Evolutionary conservation across 2,888 invertebrate genomes (phyloP), one percentile per base, ranked within the genome.

Genomic region (Chymomyza procnemis): DNA sequence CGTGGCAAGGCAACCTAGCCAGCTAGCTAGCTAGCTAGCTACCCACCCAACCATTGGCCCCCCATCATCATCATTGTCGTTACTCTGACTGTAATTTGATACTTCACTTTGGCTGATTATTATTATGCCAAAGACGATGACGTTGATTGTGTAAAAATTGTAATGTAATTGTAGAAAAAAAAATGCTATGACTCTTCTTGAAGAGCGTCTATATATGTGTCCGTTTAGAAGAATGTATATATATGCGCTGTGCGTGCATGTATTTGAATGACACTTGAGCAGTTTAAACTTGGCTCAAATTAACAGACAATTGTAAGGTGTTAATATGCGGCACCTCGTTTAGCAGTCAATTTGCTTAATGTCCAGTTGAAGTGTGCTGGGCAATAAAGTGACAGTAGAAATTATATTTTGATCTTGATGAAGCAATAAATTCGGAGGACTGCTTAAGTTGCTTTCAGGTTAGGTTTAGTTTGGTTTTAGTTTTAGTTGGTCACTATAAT

Each of bases 91-190:
- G 84, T 87, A 84, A 87, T 84, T 87, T 84, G 88, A 84, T 84
- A 87, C 84, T 84, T 80, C 81, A 87, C 84, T 87, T 84, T 86
- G 79, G 67, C 81, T 87, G 84, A 84, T 87, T 84, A 87, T 84
- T 85, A 84, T 83, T 41, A 41, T 41, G 34, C 34, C 34, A 76
- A 73, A 75, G 84, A 76, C 76, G 85, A 82, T 76, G 87, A 84
- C 79, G 79, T 79, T 81, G 87, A 87, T 83, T 83, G 82, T 87
- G 80, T 77, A 85, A 87, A 83, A 83, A 83, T 82, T 85, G 87
- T 85, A 87, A 83, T 83, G 82, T 83, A 83, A 83, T 83, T 83
- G 87, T 71, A 63, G 67, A 64, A 62, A 56, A 55, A 54, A 19
- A 26, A 26, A 26, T 3, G 54, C 54, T 21, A 21, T 14, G 18